These are phyloP conservation scores for Hycleus cichorii DNA, from an alignment of 1,140 invertebrate species.

Conservation along the genomic window DNA sequence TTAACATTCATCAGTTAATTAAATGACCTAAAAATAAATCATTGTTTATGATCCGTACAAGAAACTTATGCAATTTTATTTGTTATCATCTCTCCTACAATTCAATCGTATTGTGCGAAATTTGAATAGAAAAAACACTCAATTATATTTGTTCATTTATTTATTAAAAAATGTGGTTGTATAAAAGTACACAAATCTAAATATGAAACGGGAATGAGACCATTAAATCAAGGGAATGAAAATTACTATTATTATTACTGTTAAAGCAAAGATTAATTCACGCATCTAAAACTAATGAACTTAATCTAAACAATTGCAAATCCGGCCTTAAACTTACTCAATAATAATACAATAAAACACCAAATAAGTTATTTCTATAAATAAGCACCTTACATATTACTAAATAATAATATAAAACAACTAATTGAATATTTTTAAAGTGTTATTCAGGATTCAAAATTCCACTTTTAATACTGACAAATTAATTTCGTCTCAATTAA, in stretches of 20 bases:
- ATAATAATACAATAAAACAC: neutral
- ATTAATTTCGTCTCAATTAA: too few species aligned
- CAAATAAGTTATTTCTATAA: neutral
- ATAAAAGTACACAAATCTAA: constrained; percentile 32
- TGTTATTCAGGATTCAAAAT: too few species aligned
- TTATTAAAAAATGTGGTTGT: constrained; percentile 14
- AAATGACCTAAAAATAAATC: constrained; percentile 15
- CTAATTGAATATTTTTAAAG: too few species aligned
- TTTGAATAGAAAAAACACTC: neutral
- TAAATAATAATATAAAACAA: too few species aligned
- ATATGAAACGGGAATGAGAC: constrained; percentile 22
- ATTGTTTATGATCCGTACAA: constrained; percentile 7
- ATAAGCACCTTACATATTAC: too few species aligned
- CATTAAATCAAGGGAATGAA: constrained; percentile 18
- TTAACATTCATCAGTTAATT: constrained; percentile 8
- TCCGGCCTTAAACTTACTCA: constrained; percentile 1
- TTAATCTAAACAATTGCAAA: constrained; percentile 5
- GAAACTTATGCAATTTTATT: constrained; percentile 11
- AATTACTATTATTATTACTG: neutral
- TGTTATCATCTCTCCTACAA: neutral
- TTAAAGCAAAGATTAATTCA: neutral
- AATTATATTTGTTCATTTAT: neutral
- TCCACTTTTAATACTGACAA: too few species aligned
- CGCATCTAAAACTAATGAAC: constrained; percentile 4
- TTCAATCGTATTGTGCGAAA: neutral